Evolutionary conservation across 1,140 invertebrate species (phyloP), one percentile per base, ranked within the genome.

Genomic region (Drosophila hydei): DNA sequence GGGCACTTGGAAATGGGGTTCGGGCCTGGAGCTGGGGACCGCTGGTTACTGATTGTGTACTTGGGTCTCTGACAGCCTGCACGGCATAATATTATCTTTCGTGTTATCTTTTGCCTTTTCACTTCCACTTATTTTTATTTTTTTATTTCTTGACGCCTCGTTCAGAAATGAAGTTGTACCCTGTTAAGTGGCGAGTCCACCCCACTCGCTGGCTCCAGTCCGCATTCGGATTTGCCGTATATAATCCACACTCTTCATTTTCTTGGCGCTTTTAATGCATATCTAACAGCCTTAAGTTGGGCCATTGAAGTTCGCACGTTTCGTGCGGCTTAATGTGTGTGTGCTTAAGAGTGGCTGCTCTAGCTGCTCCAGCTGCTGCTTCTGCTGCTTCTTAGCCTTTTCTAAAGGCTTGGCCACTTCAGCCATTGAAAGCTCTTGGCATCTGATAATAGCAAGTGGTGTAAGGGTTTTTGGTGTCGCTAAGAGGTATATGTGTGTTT

Each of bases 91-190:
- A 88, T 87, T 87, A 87, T 87, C 83, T 76, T 87, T 87, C 61
- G 75, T 89, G 83, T 87, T 87, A 88, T 87, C 81, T 87, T 81
- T 88, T 65, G 81, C 83, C 77, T 77, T 85, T 87, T 81, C 78
- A 83, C 77, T 81, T 18, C 38, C 38, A 42, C 38, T 42, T 42
- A 16, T 18, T 16, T 30, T 55, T 63, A 45, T 62, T n/a, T 38
- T 27, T 54, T 38, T 64, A 43, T 38, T 63, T 79, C 79, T 70
- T 85, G 72, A 78, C 58, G 76, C 67, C 63, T 75, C 64, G 63
- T 62, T 76, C 63, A 52, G 76, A 87, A 79, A 87, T 87, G 83
- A 83, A 87, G 83, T 83, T 83, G 83, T 88, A 76, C 76, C 78
- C 79, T 72, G 78, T 88, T 88, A 87, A 87, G 83, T 87, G 78